Evolutionary conservation across 1,140 invertebrate genomes (phyloP).

Genomic region (Anagrus nilaparvatae): DNA sequence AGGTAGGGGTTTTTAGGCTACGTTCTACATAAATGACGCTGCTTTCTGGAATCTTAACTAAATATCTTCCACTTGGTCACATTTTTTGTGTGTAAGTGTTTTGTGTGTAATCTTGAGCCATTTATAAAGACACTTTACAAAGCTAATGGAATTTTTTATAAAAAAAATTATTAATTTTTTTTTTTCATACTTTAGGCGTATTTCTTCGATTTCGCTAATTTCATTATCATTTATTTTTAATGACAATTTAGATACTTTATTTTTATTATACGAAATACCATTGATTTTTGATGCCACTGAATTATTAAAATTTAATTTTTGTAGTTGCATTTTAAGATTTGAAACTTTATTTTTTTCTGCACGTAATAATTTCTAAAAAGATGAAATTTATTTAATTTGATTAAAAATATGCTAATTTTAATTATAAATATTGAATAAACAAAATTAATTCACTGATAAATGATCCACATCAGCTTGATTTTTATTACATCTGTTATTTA

Average conservation of each 20-base stretch:
- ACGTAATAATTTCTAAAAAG: conserved; percentile 26
- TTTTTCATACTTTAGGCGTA: conserved; percentile 22
- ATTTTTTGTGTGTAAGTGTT: too few species aligned
- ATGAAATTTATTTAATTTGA: background rate
- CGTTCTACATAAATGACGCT: too few species aligned
- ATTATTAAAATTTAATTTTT: conserved; percentile 30
- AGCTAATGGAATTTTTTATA: too few species aligned
- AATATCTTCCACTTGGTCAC: too few species aligned
- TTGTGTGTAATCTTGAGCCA: too few species aligned
- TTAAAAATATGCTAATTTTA: too few species aligned
- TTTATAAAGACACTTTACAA: too few species aligned
- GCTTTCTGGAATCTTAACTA: too few species aligned
- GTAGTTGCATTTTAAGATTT: conserved; percentile 32
- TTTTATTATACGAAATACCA: conserved; percentile 23
- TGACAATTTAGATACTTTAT: conserved; percentile 13
- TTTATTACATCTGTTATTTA: conserved; percentile 42
- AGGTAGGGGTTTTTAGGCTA: too few species aligned
- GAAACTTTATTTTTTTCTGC: conserved; percentile 27
- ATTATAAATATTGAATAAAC: too few species aligned
- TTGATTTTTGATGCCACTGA: conserved; percentile 18
- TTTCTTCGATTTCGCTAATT: conserved; percentile 19
- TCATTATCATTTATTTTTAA: background rate
- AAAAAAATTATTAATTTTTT: too few species aligned
- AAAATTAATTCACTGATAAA: conserved; percentile 23
- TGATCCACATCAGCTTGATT: conserved; percentile 34